A percentile compares a stretch with the other conserved stretches of the same genome.
Evolutionary conservation across 2,797 vertebrate genomes (phyloP).

Genomic region (Sebastolobus alascanus): DNA sequence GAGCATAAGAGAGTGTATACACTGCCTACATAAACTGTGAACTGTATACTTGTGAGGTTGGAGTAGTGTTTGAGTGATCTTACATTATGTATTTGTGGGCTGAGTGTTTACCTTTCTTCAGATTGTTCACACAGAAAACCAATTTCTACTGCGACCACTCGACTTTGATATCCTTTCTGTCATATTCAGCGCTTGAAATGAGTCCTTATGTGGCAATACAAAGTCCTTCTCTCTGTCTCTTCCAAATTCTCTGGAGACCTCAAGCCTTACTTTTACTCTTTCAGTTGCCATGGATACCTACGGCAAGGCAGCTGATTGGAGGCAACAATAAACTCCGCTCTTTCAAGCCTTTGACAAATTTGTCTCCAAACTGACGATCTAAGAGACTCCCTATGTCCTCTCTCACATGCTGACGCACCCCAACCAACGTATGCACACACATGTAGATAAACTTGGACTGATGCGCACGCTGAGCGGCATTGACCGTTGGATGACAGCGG

Average conservation of each 20-base stretch:
- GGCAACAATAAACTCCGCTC: conserved; percentile 72
- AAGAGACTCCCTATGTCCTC: conserved; percentile 37
- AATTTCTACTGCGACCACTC: conserved; percentile 20
- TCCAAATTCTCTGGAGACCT: conserved; percentile 79
- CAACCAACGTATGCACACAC: conserved; percentile 8
- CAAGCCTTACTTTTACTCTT: conserved; percentile 82
- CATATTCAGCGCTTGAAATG: conserved; percentile 63
- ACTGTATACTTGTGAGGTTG: conserved; percentile 24
- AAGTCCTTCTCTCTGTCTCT: conserved; percentile 73
- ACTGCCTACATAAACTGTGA: conserved; percentile 41
- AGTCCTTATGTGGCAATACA: conserved; percentile 71
- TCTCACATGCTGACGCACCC: conserved; percentile 30
- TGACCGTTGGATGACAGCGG: conserved; percentile 60
- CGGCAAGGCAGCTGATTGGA: conserved; percentile 75
- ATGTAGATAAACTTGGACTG: conserved; percentile 23
- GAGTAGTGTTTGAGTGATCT: conserved; percentile 38
- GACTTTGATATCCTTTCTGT: conserved; percentile 66
- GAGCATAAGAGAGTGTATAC: not conserved
- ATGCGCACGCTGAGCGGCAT: not conserved
- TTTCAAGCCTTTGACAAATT: conserved; percentile 73
- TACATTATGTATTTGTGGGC: conserved; percentile 36
- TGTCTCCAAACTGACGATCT: conserved; percentile 67
- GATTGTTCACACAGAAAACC: conserved; percentile 31
- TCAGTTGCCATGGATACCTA: conserved; percentile 85
- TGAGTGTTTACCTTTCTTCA: conserved; percentile 46